These are phyloP conservation scores for Ciona savignyi DNA, from an alignment of 23 tunicate species.

Conservation along the genomic window DNA sequence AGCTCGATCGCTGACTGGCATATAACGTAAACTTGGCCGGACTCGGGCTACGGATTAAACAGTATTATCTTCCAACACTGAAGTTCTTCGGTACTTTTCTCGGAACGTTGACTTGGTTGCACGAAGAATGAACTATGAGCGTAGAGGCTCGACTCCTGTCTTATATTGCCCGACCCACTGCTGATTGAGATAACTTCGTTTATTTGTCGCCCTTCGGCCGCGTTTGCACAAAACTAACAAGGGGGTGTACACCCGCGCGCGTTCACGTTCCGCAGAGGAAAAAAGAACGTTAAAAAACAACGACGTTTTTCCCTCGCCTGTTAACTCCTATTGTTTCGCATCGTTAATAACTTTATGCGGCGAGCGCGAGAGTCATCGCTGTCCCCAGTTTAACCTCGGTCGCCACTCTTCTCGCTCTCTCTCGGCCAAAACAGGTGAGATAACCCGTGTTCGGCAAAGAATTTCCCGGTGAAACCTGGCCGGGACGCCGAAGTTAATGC, in stretches of 20 bases:
- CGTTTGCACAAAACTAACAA: background rate
- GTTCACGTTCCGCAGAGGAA: too few species aligned
- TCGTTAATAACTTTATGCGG: background rate
- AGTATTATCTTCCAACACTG: background rate
- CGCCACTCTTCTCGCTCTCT: background rate
- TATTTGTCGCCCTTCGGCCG: background rate
- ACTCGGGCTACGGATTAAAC: background rate
- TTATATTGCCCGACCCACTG: background rate
- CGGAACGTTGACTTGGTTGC: background rate
- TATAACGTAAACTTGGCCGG: background rate
- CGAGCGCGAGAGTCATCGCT: background rate
- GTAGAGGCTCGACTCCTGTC: background rate
- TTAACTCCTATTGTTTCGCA: background rate
- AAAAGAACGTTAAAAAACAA: background rate
- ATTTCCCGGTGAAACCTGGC: background rate
- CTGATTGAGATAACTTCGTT: background rate
- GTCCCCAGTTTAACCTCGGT: background rate
- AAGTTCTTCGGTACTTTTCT: background rate
- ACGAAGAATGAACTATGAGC: background rate
- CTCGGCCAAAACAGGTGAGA: background rate
- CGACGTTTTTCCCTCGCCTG: background rate
- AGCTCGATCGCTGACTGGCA: background rate
- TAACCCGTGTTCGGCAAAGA: background rate
- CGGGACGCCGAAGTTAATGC: background rate
- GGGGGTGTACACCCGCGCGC: background rate